Evolutionary conservation across 2,888 invertebrate species (phyloP), one percentile per base, ranked within the genome.

Genomic region (Pimpla rufipes): DNA sequence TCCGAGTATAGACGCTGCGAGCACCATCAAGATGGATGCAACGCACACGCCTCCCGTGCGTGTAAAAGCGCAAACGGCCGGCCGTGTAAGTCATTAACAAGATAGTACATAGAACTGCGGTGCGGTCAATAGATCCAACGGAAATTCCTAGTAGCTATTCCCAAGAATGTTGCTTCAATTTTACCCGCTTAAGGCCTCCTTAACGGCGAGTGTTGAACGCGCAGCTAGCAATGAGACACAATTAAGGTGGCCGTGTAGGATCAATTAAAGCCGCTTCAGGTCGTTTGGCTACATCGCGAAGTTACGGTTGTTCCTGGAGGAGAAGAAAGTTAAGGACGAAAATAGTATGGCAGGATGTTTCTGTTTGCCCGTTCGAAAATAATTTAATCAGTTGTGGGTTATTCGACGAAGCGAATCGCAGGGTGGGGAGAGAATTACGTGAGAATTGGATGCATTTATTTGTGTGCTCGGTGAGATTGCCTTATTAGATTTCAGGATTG

Each of bases 91-190:
- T 42, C 37, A 8, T 40, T 64, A 64, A 64, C 40, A 29, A 37
- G 64, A n/a, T n/a, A n/a, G 18, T 40, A 42, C 18, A 10, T 11
- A n/a, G 35, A n/a, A 21, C 40, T 64, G 6, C 21, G 21, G 40
- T 2, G 18, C 42, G 64, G 40, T 64, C 64, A 42, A 64, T 64
- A 42, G 64, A 42, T 59, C 59, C 59, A 35, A 59, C 59, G 13
- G 5, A 59, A 59, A 16, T 59, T 16, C 35, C n/a, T 35, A n/a
- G 59, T n/a, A 7, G 11, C 13, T 0, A 13, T 23, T n/a, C 5
- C 4, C n/a, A 59, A 23, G 52, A 71, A 57, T 71, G 29, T 18
- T 68, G 35, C 52, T 18, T 23, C 37, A 18, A 68, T 68, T 52
- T 11, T 57, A 8, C 42, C 57, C 57, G 23, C 57, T 71, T 57